Conservation (phyloP, 2,113 vertebrate genomes). For the Triplophysa rosa region DNA sequence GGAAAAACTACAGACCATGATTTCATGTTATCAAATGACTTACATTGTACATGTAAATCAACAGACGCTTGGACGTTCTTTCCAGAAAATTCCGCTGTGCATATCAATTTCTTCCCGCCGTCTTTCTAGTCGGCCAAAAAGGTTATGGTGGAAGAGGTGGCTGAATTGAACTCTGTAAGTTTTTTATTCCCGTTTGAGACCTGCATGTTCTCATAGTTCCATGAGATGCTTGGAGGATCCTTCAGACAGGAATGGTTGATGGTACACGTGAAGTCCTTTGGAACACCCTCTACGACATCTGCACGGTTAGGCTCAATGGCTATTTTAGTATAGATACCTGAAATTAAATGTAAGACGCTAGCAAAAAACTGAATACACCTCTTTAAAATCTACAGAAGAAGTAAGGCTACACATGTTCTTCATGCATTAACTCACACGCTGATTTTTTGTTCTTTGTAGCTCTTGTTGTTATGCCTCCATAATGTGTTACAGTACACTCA, state of each 20-base stretch:
- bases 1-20: background rate
- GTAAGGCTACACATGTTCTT: too few species aligned
- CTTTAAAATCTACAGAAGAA: too few species aligned
- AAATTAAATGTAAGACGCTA: background rate
- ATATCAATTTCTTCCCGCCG: constrained; percentile 58
- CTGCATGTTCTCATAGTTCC: constrained; percentile 64
- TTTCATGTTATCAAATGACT: constrained; percentile 35
- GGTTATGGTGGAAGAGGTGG: constrained; percentile 56
- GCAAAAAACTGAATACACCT: too few species aligned
- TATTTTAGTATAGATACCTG: constrained; percentile 62
- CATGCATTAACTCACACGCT: too few species aligned
- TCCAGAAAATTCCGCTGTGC: constrained; percentile 53
- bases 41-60: constrained; percentile 56
- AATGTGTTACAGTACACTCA: constrained; percentile 42
- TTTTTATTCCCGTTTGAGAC: background rate
- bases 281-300: constrained; percentile 56
- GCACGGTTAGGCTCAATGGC: constrained; percentile 46
- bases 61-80: constrained; percentile 51
- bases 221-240: constrained; percentile 53
- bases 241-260: constrained; percentile 60
- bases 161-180: background rate
- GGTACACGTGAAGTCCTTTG: constrained; percentile 59
- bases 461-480: background rate
- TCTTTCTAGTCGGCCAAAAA: constrained; percentile 60
- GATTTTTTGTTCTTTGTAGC: background rate